Evolutionary conservation across 2,113 vertebrate species (phyloP), one percentile per base, ranked within the genome.

Genomic region (Cygnus atratus): DNA sequence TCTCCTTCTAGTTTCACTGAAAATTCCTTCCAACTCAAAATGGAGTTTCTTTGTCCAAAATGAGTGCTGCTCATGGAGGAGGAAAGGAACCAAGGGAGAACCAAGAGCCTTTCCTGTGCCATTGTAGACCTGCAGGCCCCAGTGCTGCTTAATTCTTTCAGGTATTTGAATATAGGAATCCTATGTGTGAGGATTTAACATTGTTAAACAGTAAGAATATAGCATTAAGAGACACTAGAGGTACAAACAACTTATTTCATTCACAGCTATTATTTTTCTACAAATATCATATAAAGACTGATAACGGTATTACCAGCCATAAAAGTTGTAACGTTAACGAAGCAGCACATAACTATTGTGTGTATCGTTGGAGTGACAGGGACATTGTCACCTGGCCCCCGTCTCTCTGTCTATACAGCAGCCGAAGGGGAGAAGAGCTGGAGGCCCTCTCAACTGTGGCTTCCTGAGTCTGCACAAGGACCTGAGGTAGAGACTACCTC

Each of bases 261-360:
- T 75, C 55, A 78, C 26, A 61, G 44, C 15, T 46, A 57, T 46
- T 52, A 3, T 57, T 91, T 71, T 70, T 52, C 71, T 75, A 57
- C 1, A 2, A 63, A n/a, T 67, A 70, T 15, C 25, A 46, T 13
- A 44, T 6, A 41, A 87, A 87, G 31, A 61, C 19, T 16, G 11
- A 46, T n/a, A 22, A 61, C 17, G 22, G 12, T 25, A 61, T 18
- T 61, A 65, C 11, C 31, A 79, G 22, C 8, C 1, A 3, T 18
- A 76, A 79, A 83, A 93, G 57, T 29, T 0, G 0, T 33, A 83
- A 79, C 4, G 2, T 83, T 13, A 70, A 25, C 2, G 5, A 18
- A 73, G 79, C 31, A 77, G 11, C 20, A n/a, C 50, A 35, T 44
- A 41, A 41, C 5, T 55, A 43, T 67, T 83, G 63, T 83, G 41